Conservation (phyloP, 2,797 vertebrate genomes). For the Xiphorhynchus erythropygius region DNA sequence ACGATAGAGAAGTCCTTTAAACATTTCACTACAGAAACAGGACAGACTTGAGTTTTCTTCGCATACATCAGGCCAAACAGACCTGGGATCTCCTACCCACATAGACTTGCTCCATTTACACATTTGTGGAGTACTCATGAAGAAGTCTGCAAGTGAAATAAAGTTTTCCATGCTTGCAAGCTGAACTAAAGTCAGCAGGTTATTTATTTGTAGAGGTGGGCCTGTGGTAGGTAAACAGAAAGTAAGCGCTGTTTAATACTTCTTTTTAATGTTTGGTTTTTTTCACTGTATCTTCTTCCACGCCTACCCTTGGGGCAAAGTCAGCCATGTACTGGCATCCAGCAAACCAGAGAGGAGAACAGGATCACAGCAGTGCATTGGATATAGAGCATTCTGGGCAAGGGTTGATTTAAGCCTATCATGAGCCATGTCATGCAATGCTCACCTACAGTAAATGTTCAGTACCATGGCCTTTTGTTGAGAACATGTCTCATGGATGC, state of each 20-base stretch:
- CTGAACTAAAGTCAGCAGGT: not conserved
- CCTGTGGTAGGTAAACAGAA: not conserved
- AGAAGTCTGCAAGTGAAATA: not conserved
- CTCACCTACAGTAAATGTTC: not conserved
- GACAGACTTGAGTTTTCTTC: not conserved
- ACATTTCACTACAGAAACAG: not conserved
- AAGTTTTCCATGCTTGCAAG: not conserved
- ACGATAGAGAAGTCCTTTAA: not conserved
- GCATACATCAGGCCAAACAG: not conserved
- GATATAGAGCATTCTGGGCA: not conserved
- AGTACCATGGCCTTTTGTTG: not conserved
- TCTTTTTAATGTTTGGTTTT: not conserved
- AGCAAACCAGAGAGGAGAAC: not conserved
- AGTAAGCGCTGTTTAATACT: not conserved
- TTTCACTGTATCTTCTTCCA: not conserved
- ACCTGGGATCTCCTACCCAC: not conserved
- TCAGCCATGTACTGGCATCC: not conserved
- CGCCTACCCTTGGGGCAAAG: not conserved
- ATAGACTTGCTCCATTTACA: not conserved
- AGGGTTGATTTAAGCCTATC: not conserved
- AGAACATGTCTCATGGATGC: not conserved
- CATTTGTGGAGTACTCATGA: not conserved
- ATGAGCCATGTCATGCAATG: rapidly evolving
- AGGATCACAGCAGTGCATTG: not conserved
- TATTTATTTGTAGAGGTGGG: not conserved